phyloP scores from a whole-genome alignment of 2,797 vertebrate species.

The Fistularia tabacaria region DNA sequence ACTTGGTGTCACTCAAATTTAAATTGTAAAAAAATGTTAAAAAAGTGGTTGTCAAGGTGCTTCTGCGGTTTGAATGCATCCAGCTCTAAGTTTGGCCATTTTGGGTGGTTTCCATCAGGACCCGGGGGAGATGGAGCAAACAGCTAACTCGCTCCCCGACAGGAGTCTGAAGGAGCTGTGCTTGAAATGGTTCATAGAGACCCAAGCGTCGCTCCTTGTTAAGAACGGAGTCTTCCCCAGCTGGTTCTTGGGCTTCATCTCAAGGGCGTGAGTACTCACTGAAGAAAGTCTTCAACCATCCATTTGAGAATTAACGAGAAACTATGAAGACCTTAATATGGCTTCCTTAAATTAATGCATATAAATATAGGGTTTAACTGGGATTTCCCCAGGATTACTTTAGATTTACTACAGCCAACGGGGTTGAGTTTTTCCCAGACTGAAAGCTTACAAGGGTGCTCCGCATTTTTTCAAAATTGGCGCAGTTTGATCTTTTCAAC shows the following conservation, averaged over 20 bases:
- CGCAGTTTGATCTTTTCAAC: no score
- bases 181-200: constrained; percentile 80
- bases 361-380: no score
- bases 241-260: constrained; percentile 86
- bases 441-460: no score
- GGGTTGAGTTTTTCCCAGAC: no score
- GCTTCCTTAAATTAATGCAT: no score
- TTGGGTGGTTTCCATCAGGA: constrained; percentile 32
- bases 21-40: neutral
- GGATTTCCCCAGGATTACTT: no score
- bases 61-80: neutral
- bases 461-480: no score
- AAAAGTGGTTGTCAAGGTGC: neutral
- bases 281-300: neutral
- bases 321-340: neutral
- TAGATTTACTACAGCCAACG: no score
- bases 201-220: constrained; percentile 74
- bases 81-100: neutral
- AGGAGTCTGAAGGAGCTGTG: constrained; percentile 70
- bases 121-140: constrained; percentile 65
- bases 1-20: no score
- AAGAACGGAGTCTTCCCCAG: constrained; percentile 77
- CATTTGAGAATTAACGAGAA: no score
- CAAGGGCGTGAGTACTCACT: constrained; percentile 74
- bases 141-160: constrained; percentile 10